phyloP scores from a whole-genome alignment of 2,888 invertebrate genomes.

The Melanchra persicariae region DNA sequence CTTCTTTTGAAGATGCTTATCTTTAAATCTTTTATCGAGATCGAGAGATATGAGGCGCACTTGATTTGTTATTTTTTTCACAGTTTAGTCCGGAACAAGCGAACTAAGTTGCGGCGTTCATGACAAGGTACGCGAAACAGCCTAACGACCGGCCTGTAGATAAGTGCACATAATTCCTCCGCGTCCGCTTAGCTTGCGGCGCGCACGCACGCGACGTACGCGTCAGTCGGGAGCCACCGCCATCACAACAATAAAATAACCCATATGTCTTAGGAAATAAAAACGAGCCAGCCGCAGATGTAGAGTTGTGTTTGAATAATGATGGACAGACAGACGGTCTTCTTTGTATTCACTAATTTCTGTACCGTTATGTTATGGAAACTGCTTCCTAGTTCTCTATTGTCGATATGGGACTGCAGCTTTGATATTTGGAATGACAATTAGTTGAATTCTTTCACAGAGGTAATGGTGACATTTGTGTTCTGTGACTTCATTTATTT shows the following conservation, averaged over 20 bases:
- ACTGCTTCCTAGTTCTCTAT: conserved; percentile 80
- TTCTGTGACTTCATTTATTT: neutral
- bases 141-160: conserved; percentile 80
- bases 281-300: conserved; percentile 56
- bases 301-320: conserved; percentile 66
- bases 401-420: conserved; percentile 70
- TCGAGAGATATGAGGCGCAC: neutral
- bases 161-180: conserved; percentile 88
- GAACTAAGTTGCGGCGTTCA: conserved; percentile 67
- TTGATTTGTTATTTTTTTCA: conserved; percentile 18
- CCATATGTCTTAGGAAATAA: conserved; percentile 68
- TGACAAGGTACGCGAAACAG: conserved; percentile 80
- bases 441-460: conserved; percentile 43
- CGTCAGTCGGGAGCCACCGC: conserved; percentile 80
- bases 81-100: conserved; percentile 49
- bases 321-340: conserved; percentile 74
- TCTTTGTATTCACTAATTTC: conserved; percentile 78
- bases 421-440: conserved; percentile 64
- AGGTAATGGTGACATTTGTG: conserved; percentile 34
- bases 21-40: conserved; percentile 24
- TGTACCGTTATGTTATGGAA: conserved; percentile 85
- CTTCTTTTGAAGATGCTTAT: conserved; percentile 24
- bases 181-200: conserved; percentile 85
- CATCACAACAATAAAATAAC: conserved; percentile 63
- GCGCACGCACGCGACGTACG: conserved; percentile 85